These are phyloP conservation scores for Chiroxiphia lanceolata DNA, from an alignment of 2,797 vertebrate genomes.

Conservation along the genomic window DNA sequence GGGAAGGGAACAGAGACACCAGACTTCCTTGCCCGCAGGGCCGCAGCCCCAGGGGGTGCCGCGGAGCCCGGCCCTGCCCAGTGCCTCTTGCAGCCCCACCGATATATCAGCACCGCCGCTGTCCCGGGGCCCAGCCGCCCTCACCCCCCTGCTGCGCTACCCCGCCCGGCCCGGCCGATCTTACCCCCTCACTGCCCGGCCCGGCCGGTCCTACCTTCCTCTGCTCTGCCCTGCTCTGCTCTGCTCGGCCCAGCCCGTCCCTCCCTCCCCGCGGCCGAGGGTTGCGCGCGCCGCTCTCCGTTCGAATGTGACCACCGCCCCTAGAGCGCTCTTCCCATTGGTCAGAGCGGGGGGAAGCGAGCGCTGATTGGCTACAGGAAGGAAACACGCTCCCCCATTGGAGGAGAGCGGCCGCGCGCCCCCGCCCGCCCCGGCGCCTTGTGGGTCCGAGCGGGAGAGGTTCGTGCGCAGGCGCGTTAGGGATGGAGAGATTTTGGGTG, in stretches of 20 bases:
- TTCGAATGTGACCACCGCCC: conserved; percentile 80
- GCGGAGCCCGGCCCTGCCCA: not conserved
- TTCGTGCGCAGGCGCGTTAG: not conserved
- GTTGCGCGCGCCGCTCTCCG: not conserved
- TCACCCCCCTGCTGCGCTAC: too few species aligned
- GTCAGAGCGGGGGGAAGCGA: not conserved
- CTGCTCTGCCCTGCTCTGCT: too few species aligned
- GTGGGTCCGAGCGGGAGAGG: not conserved
- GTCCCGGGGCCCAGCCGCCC: not conserved
- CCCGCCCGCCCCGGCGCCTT: not conserved
- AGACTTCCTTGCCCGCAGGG: not conserved
- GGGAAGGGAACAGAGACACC: rapidly evolving
- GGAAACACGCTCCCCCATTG: too few species aligned
- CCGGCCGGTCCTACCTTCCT: too few species aligned
- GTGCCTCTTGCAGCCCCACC: not conserved
- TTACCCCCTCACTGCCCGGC: too few species aligned
- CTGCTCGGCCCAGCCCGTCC: too few species aligned
- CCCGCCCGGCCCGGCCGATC: not conserved
- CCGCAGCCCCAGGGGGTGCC: not conserved
- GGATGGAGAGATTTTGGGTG: rapidly evolving
- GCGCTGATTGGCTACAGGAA: not conserved
- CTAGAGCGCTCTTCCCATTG: conserved; percentile 68
- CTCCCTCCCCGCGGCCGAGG: rapidly evolving
- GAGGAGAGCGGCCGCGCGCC: too few species aligned
- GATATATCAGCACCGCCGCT: too few species aligned